Evolutionary conservation across 2,888 invertebrate genomes (phyloP), one percentile per base, ranked within the genome.

Genomic region (Julus scandinavius): DNA sequence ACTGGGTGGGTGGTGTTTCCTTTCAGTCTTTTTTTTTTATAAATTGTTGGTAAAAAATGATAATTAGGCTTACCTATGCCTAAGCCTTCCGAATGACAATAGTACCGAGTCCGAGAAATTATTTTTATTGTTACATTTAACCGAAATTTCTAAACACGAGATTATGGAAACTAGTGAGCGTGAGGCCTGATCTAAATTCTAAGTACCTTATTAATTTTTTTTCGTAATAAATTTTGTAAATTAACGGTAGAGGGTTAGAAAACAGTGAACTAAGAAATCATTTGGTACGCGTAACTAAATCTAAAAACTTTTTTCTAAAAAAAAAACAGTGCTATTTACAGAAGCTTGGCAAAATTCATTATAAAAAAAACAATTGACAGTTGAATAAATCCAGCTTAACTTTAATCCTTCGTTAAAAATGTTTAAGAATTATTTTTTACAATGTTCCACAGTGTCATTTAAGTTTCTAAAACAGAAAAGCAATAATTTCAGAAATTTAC

Each of bases 61-160:
- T 80, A 80, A 80, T 80, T 80, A 80, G 80, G 80, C 80, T 80
- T 38, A 17, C 20, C 63, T 4, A 5, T 5, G n/a, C 58, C 6
- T n/a, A 29, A 20, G 72, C 11, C 11, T 4, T 20, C 45, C 72
- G n/a, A 2, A 29, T 38, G 80, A 80, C 80, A 80, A 80, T 80
- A 38, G 80, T 9, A 20, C 80, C 80, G 29, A 80, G 29, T 80
- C 80, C 80, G 80, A 80, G 38, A 80, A 80, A 80, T 80, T 80
- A 80, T 80, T 80, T 80, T 80, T 80, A 80, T 80, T 80, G 80
- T 80, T 80, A 80, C 13, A 38, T 80, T 80, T 80, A 80, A 38
- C 80, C 80, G 80, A 80, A 80, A 38, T 80, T 38, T n/a, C 29
- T 72, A 29, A 29, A 72, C 20, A 20, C 72, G 4, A 20, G 72